Base-by-base conservation (phyloP, 2,888 invertebrate species). In the Trissolcus japonicus region DNA sequence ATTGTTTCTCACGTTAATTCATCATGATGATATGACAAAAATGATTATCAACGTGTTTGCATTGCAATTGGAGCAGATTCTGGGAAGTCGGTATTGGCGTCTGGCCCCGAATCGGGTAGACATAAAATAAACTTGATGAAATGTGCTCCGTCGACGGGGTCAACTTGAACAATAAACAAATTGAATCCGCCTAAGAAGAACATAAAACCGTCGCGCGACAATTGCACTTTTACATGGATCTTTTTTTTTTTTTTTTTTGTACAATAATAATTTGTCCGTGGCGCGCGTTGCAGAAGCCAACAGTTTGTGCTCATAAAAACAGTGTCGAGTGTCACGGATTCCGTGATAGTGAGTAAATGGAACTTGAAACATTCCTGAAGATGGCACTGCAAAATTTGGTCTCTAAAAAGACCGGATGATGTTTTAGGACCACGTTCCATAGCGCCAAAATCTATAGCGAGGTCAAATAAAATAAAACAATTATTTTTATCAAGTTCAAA, bases 51-150 rank as follows among this genome's bases (percentile, higher is more conserved):
- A 46, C 35, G 50, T 80, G 82, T 83, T 82, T 83, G 81, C 73
- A 80, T 80, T 80, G 80, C 82, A 86, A 86, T 85, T 86, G 84
- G 86, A 86, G 81, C 86, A 81, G 82, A 84, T 87, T 87, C 87
- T 81, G 69, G 82, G 87, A 87, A 85, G 75, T 79, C 80, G 81
- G 82, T 86, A 87, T 86, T 86, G 82, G 80, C 72, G 79, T 72
- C 81, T 85, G 85, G 80, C 86, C 87, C 85, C 85, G 83, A 87
- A 87, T 82, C 76, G 71, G 62, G 60, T 76, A 80, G 78, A 79
- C 79, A 78, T 82, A 62, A 68, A 65, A 67, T 63, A 80, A 81
- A 79, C 81, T 81, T 78, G 78, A 76, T 83, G 80, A 83, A 82
- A 80, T 82, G 81, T 61, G 41, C 59, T 21, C 50, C 14, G 53